phyloP scores from a whole-genome alignment of 2,888 invertebrate species.

The Steinernema hermaphroditum region DNA sequence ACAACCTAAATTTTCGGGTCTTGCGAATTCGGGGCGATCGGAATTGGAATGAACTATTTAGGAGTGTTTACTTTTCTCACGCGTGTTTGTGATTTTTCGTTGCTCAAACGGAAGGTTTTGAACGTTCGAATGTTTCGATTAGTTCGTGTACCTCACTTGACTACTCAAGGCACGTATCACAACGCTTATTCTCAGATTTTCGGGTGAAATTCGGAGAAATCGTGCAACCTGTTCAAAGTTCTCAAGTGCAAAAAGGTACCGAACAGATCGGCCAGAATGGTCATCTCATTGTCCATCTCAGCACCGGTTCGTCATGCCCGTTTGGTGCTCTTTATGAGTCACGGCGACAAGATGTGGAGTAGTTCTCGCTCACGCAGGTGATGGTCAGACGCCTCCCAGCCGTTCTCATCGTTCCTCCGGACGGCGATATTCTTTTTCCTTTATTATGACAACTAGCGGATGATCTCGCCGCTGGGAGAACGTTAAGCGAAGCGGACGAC shows the following conservation, averaged over 20 bases:
- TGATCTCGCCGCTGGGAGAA: background rate
- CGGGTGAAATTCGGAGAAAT: no score
- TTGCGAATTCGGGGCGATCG: background rate
- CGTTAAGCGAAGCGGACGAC: constrained; percentile 13
- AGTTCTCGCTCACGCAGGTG: background rate
- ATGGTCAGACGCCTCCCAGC: background rate
- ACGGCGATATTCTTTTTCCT: no score
- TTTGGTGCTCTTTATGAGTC: constrained; percentile 4
- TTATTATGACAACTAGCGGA: constrained; percentile 13
- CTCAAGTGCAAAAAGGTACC: no score
- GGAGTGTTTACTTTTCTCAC: no score
- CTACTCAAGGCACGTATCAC: no score
- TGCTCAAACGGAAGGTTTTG: no score
- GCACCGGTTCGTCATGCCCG: background rate
- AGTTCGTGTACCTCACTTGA: no score
- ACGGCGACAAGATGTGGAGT: background rate
- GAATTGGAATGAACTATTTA: background rate
- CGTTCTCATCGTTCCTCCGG: constrained; percentile 16
- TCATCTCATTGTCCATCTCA: background rate
- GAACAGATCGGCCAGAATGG: no score
- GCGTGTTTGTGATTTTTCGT: no score
- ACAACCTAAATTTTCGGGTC: background rate
- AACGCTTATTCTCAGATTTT: no score
- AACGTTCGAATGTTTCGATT: no score
- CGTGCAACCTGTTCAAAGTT: no score